Evolutionary conservation across 2,113 vertebrate species (phyloP).

Genomic region (Lophura nycthemera): DNA sequence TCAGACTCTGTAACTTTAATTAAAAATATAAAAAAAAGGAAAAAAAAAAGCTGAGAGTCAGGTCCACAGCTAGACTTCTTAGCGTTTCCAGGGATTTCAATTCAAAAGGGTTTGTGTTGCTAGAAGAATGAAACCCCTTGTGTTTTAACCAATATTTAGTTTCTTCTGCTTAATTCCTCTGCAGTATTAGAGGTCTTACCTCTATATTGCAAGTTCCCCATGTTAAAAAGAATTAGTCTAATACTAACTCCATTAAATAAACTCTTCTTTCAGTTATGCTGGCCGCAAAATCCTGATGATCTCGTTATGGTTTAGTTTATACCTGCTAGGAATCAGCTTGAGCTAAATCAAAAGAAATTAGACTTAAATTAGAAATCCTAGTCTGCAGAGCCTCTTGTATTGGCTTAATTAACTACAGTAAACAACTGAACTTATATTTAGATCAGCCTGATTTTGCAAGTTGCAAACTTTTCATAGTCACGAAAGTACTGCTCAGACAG

Average conservation of each 20-base stretch:
- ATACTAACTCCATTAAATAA: background rate
- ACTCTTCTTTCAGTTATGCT: background rate
- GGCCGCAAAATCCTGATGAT: conserved; percentile 3
- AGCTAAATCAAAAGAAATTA: conserved; percentile 10
- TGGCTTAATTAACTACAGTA: conserved; percentile 22
- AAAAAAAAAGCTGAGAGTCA: background rate
- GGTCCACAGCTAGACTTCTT: background rate
- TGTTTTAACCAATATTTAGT: background rate
- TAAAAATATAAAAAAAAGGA: background rate
- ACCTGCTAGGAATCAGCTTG: conserved; percentile 37
- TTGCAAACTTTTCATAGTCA: background rate
- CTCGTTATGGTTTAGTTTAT: conserved; percentile 1
- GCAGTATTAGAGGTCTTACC: background rate
- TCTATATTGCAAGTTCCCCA: background rate
- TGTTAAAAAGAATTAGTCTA: background rate
- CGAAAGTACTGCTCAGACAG: background rate
- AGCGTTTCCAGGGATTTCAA: background rate
- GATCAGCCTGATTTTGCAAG: background rate
- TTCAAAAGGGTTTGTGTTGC: background rate
- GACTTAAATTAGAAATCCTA: conserved; percentile 2
- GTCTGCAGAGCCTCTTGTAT: background rate
- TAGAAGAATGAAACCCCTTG: background rate
- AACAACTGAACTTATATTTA: background rate
- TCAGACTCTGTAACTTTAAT: background rate
- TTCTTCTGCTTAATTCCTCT: background rate